These are phyloP conservation scores for Chrysochloris asiatica DNA, from an alignment of 2,113 vertebrate genomes.

Conservation along the genomic window DNA sequence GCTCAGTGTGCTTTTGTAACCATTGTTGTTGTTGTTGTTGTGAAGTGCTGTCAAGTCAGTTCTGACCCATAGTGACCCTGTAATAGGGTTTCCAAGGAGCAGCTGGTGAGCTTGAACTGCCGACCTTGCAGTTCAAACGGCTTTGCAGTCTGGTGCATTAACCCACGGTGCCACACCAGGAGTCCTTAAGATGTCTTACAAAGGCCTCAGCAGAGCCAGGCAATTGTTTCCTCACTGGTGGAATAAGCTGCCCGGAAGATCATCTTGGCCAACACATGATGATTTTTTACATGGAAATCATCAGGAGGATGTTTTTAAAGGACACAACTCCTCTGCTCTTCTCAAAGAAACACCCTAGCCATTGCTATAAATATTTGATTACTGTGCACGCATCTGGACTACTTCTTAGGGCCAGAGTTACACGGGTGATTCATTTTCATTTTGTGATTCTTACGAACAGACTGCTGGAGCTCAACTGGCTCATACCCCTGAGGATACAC, in stretches of 20 bases:
- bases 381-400: neutral
- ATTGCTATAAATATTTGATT: constrained; percentile 69
- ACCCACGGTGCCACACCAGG: no score
- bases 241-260: constrained; percentile 62
- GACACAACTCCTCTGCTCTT: constrained; percentile 45
- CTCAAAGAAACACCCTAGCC: constrained; percentile 40
- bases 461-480: neutral
- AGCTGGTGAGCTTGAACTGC: no score
- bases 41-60: no score
- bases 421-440: constrained; percentile 16
- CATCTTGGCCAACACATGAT: neutral
- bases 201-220: neutral
- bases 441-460: neutral
- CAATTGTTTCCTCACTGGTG: neutral
- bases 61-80: no score
- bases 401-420: neutral
- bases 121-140: no score
- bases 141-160: no score
- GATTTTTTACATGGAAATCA: constrained; percentile 58
- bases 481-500: neutral
- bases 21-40: no score
- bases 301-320: constrained; percentile 63
- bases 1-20: no score
- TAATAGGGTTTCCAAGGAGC: no score
- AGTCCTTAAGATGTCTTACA: neutral